A percentile compares a stretch with the other conserved stretches of the same genome.
These are phyloP conservation scores for Drosophila bocqueti DNA, from an alignment of 1,140 invertebrate genomes.

Conservation along the genomic window DNA sequence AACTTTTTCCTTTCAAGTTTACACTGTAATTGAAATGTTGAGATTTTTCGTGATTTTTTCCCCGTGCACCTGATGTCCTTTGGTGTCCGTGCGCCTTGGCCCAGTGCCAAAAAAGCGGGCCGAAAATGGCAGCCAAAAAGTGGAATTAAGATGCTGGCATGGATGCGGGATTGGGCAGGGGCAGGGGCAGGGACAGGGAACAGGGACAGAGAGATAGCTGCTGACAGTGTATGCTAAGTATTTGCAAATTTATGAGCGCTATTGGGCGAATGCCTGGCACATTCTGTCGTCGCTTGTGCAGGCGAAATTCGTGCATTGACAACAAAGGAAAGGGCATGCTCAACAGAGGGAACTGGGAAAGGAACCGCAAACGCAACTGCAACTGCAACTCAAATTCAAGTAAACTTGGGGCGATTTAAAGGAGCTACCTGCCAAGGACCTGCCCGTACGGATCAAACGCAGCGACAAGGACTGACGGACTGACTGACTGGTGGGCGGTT, in stretches of 20 bases:
- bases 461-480: constrained; percentile 12
- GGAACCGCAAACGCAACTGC: constrained; percentile 13
- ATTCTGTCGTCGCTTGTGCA: constrained; percentile 32
- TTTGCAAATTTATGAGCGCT: constrained; percentile 64
- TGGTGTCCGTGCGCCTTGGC: constrained; percentile 25
- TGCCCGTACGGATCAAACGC: background rate
- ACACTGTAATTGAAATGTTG: background rate
- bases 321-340: constrained; percentile 30
- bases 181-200: background rate
- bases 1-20: background rate
- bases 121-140: constrained; percentile 53
- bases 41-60: constrained; percentile 5
- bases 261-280: constrained; percentile 45
- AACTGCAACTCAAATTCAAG: constrained; percentile 13
- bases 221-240: constrained; percentile 70
- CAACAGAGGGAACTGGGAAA: constrained; percentile 1
- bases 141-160: constrained; percentile 54
- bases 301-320: constrained; percentile 31
- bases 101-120: constrained; percentile 30
- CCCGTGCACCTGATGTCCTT: constrained; percentile 23
- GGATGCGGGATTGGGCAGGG: background rate
- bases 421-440: constrained; percentile 39
- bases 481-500: constrained; percentile 10
- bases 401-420: background rate
- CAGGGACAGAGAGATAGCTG: constrained; percentile 23